Evolutionary conservation across 1,140 invertebrate species (phyloP).

Genomic region (Drosophila sucinea): DNA sequence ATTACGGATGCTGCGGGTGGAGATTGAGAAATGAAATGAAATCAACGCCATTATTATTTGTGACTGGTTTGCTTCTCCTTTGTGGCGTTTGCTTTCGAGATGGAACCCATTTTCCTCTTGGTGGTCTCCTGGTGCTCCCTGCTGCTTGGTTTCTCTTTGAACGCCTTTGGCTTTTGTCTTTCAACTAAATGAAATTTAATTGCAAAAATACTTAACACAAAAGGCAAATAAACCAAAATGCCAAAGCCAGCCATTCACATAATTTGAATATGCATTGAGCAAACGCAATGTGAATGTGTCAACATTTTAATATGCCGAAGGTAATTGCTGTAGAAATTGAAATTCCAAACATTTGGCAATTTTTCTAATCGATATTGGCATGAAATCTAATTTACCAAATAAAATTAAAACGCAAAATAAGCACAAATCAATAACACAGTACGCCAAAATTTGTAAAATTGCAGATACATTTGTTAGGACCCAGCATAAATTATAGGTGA

Average conservation of each 20-base stretch:
- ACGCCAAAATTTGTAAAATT: too few species aligned
- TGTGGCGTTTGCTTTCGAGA: conserved; percentile 20
- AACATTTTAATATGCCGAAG: background rate
- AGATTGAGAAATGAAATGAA: conserved; percentile 66
- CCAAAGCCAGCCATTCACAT: conserved; percentile 34
- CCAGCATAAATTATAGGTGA: too few species aligned
- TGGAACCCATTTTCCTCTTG: conserved; percentile 34
- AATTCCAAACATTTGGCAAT: background rate
- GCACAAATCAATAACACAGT: too few species aligned
- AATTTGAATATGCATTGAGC: conserved; percentile 50
- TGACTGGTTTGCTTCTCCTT: conserved; percentile 33
- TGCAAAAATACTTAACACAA: conserved; percentile 65
- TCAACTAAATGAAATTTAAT: conserved; percentile 71
- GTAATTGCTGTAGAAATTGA: background rate
- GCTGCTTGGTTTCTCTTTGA: conserved; percentile 19
- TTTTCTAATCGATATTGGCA: background rate
- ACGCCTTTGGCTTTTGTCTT: conserved; percentile 43
- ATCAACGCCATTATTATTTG: conserved; percentile 78
- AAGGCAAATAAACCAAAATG: background rate
- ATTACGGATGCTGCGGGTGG: conserved; percentile 27
- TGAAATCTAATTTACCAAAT: too few species aligned
- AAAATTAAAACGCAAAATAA: too few species aligned
- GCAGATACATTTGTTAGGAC: too few species aligned
- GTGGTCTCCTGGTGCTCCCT: background rate
- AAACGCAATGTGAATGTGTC: conserved; percentile 17